Percentiles rank a stretch among this genome's conserved stretches.
phyloP scores from a whole-genome alignment of 2,888 invertebrate species.

The Euphydryas editha region DNA sequence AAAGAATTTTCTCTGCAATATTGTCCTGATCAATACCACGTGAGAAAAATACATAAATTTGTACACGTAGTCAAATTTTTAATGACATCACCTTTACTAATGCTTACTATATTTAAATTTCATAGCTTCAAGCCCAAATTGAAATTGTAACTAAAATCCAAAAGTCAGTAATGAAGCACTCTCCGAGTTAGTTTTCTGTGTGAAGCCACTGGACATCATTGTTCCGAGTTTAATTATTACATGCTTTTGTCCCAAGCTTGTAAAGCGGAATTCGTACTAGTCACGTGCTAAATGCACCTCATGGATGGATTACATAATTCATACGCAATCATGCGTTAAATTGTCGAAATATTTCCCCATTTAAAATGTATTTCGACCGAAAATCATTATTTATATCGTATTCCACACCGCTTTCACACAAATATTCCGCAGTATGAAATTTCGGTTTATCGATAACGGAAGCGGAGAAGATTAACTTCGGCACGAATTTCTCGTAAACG shows the following conservation, averaged over 20 bases:
- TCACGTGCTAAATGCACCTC: constrained; percentile 8
- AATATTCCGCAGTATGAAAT: constrained; percentile 54
- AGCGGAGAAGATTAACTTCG: constrained; percentile 70
- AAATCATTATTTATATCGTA: constrained; percentile 27
- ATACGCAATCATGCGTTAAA: constrained; percentile 11
- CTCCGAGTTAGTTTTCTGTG: constrained; percentile 11
- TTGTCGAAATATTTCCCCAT: constrained; percentile 15
- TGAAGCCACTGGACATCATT: constrained; percentile 11
- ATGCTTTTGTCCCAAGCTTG: constrained; percentile 6
- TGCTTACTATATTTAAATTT: not conserved
- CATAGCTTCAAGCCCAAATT: not conserved
- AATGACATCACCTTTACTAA: no score
- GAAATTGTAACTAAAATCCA: constrained; percentile 8
- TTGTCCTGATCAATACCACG: no score
- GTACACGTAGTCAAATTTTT: no score
- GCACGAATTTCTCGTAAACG: constrained; percentile 77
- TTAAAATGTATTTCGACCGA: constrained; percentile 22
- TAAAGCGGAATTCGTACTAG: constrained; percentile 3
- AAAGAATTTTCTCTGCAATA: no score
- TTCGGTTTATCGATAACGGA: constrained; percentile 76
- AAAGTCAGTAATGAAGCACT: constrained; percentile 3
- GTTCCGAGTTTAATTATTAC: constrained; percentile 12
- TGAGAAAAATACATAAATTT: no score
- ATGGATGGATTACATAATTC: constrained; percentile 15
- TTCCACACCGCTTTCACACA: constrained; percentile 18